Evolutionary conservation across 2,888 invertebrate genomes (phyloP).

Genomic region (Platycheirus albimanus): DNA sequence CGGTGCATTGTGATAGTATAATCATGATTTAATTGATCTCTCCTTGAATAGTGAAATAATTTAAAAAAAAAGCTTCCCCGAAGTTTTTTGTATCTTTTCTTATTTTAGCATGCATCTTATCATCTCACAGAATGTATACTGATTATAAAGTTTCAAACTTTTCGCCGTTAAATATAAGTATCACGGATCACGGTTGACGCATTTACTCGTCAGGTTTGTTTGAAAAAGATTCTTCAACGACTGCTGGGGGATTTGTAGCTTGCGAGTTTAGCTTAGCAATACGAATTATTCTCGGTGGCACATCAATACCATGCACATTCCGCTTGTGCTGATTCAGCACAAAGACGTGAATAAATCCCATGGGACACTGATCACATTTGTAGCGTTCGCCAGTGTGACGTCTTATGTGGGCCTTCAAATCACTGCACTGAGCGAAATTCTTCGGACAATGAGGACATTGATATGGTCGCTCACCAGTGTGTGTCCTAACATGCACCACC

Average conservation of each 20-base stretch:
- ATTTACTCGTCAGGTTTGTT: too few species aligned
- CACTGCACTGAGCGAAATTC: slow-evolving; percentile 84
- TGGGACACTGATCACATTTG: slow-evolving; percentile 83
- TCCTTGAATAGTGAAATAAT: too few species aligned
- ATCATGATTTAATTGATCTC: too few species aligned
- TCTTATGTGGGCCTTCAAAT: slow-evolving; percentile 84
- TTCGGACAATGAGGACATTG: slow-evolving; percentile 84
- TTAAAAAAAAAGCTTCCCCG: too few species aligned
- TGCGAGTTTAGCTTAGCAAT: slow-evolving; percentile 77
- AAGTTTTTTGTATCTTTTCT: too few species aligned
- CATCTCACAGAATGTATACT: too few species aligned
- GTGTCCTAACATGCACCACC: slow-evolving; percentile 84
- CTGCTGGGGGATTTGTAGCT: neutral
- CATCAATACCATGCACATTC: slow-evolving; percentile 79
- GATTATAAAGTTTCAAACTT: too few species aligned
- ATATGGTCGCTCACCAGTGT: slow-evolving; percentile 84
- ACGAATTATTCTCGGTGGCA: slow-evolving; percentile 78
- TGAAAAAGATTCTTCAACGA: too few species aligned
- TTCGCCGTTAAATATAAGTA: too few species aligned
- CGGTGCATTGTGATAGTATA: too few species aligned
- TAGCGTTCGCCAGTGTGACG: slow-evolving; percentile 84
- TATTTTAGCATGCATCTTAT: too few species aligned
- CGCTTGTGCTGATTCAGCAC: slow-evolving; percentile 84
- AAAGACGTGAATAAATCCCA: slow-evolving; percentile 79
- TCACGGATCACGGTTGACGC: too few species aligned